Evolutionary conservation across 2,797 vertebrate genomes (phyloP).

Genomic region (Xerus rutilus): DNA sequence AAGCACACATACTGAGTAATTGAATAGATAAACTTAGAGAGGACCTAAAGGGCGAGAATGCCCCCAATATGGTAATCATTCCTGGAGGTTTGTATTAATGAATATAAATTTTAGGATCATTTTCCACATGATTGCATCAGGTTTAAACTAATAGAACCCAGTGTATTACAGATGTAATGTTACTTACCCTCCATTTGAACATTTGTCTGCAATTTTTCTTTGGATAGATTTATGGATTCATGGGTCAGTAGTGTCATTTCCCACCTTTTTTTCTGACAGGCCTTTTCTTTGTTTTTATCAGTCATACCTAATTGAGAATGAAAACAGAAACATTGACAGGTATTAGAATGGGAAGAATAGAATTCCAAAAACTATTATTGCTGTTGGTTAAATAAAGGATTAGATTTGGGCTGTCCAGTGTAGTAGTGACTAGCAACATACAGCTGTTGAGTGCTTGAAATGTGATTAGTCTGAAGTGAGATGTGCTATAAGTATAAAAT

Average conservation of each 20-base stretch:
- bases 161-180: background rate
- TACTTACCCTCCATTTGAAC: background rate
- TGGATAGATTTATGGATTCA: background rate
- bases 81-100: background rate
- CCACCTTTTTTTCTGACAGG: background rate
- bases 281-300: background rate
- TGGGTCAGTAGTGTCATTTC: background rate
- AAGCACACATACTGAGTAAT: background rate
- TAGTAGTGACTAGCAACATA: background rate
- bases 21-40: background rate
- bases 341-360: background rate
- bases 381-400: slow-evolving; percentile 16
- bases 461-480: background rate
- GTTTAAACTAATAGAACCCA: slow-evolving; percentile 3
- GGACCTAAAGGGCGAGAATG: background rate
- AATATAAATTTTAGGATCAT: background rate
- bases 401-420: background rate
- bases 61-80: background rate
- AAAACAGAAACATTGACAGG: background rate
- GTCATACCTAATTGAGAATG: slow-evolving; percentile 21
- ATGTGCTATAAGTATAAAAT: background rate
- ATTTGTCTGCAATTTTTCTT: slow-evolving; percentile 25
- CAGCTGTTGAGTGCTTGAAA: background rate
- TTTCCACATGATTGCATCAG: background rate
- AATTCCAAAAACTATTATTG: slow-evolving; percentile 49